A percentile compares a stretch with the other conserved stretches of the same genome.
Evolutionary conservation across 2,888 invertebrate species (phyloP).

Genomic region (Ochropleura leucogaster): DNA sequence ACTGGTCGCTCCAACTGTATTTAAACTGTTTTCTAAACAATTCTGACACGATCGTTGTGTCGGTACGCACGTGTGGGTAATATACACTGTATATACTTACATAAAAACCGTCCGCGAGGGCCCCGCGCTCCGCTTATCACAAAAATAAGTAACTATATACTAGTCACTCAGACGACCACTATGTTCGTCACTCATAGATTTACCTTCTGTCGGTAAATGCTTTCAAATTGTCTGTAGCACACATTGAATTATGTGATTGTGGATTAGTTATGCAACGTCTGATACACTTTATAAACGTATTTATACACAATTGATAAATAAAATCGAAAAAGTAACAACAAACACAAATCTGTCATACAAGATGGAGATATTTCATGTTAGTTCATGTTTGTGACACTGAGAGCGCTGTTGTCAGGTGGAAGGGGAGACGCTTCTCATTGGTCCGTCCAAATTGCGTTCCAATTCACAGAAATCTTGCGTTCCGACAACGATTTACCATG

Average conservation of each 20-base stretch:
- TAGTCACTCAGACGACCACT: conserved; percentile 87
- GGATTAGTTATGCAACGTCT: conserved; percentile 71
- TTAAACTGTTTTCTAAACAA: conserved; percentile 84
- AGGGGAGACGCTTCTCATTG: conserved; percentile 80
- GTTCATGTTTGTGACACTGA: conserved; percentile 86
- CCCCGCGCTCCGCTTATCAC: conserved; percentile 90
- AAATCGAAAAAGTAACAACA: conserved; percentile 88
- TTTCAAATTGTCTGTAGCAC: conserved; percentile 68
- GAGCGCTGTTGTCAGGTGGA: conserved; percentile 83
- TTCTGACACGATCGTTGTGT: conserved; percentile 80
- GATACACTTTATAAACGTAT: conserved; percentile 77
- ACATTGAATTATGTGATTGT: conserved; percentile 67
- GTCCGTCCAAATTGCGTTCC: conserved; percentile 77
- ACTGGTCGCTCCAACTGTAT: conserved; percentile 78
- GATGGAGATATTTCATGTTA: conserved; percentile 92
- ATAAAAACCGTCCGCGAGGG: conserved; percentile 86
- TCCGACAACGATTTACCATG: background rate
- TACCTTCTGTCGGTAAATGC: conserved; percentile 74
- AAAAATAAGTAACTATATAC: conserved; percentile 91
- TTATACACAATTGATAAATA: conserved; percentile 81
- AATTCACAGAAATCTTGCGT: conserved; percentile 59
- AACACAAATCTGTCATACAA: conserved; percentile 92
- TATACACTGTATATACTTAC: conserved; percentile 84
- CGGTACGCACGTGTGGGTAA: conserved; percentile 75
- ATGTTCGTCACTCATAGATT: conserved; percentile 86